Percentiles rank a stretch among this genome's conserved stretches.
Conservation (phyloP, 2,888 invertebrate species). For the Piscicola geometra region DNA sequence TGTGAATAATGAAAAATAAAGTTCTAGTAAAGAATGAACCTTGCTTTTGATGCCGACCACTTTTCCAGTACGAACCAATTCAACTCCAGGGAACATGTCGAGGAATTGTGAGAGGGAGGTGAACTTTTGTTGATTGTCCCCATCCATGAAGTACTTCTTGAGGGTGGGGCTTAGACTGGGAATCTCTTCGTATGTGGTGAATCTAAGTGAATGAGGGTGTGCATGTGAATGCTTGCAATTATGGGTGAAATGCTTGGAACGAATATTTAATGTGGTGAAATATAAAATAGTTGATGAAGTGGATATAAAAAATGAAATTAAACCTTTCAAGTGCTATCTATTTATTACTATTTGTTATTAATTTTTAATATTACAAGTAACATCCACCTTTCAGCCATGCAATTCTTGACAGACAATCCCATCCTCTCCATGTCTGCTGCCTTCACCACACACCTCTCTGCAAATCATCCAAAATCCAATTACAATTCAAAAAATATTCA, state of each 20-base stretch:
- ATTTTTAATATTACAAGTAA: too few relatives aligned
- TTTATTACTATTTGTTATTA: too few relatives aligned
- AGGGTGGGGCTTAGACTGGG: background rate
- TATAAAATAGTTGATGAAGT: too few relatives aligned
- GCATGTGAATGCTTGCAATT: too few relatives aligned
- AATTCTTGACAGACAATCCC: background rate
- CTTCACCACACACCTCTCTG: background rate
- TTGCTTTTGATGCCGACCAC: slow-evolving; percentile 72
- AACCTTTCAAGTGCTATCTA: too few relatives aligned
- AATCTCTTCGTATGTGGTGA: slow-evolving; percentile 20
- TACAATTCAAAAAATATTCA: background rate
- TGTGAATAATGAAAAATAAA: too few relatives aligned
- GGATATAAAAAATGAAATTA: too few relatives aligned
- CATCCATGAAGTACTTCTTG: slow-evolving; percentile 43
- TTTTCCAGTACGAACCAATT: slow-evolving; percentile 56
- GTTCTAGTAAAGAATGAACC: too few relatives aligned
- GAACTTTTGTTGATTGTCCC: slow-evolving; percentile 6
- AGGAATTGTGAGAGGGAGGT: background rate
- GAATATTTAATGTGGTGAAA: too few relatives aligned
- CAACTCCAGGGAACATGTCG: slow-evolving; percentile 38
- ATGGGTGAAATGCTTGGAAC: too few relatives aligned
- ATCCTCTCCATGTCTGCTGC: background rate
- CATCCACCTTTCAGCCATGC: background rate
- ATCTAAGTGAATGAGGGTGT: too few relatives aligned
- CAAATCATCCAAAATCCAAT: background rate